Percentiles rank a stretch among this genome's conserved stretches.
These are phyloP conservation scores for Microplitis deprimator DNA, from an alignment of 2,888 invertebrate genomes.

Conservation along the genomic window DNA sequence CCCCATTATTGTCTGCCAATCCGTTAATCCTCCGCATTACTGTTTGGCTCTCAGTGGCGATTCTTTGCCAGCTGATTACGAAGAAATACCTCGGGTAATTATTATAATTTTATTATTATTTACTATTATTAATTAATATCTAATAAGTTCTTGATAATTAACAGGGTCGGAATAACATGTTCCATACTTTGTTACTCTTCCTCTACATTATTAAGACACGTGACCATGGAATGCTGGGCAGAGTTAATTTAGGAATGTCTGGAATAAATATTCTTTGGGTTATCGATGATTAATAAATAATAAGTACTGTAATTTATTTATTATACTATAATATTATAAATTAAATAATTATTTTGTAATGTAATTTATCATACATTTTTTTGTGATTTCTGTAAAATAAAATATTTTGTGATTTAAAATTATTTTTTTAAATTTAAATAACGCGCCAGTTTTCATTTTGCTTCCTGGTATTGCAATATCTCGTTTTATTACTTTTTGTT, in stretches of 20 bases:
- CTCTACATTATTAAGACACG: slow-evolving; percentile 82
- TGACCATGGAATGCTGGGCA: slow-evolving; percentile 83
- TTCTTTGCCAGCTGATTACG: slow-evolving; percentile 73
- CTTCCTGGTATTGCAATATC: neutral
- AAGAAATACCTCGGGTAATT: slow-evolving; percentile 79
- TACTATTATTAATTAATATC: slow-evolving; percentile 3
- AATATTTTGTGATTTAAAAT: slow-evolving; percentile 3
- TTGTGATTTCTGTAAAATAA: slow-evolving; percentile 17
- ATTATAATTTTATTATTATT: slow-evolving; percentile 17
- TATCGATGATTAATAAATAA: slow-evolving; percentile 72
- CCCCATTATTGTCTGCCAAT: slow-evolving; percentile 78
- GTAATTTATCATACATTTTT: neutral
- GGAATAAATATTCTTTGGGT: slow-evolving; percentile 90
- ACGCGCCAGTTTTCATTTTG: neutral
- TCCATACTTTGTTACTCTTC: slow-evolving; percentile 88
- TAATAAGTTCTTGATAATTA: no score
- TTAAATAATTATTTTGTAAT: slow-evolving; percentile 3
- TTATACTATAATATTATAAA: slow-evolving; percentile 14
- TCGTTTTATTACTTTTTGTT: no score
- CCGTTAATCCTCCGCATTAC: slow-evolving; percentile 81
- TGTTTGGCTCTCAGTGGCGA: slow-evolving; percentile 74
- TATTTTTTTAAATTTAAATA: slow-evolving; percentile 23
- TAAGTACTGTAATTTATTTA: neutral
- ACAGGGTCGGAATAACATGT: slow-evolving; percentile 89
- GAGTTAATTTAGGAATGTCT: slow-evolving; percentile 83